Conservation (phyloP, 2,888 invertebrate species). For the Eurois occulta region DNA sequence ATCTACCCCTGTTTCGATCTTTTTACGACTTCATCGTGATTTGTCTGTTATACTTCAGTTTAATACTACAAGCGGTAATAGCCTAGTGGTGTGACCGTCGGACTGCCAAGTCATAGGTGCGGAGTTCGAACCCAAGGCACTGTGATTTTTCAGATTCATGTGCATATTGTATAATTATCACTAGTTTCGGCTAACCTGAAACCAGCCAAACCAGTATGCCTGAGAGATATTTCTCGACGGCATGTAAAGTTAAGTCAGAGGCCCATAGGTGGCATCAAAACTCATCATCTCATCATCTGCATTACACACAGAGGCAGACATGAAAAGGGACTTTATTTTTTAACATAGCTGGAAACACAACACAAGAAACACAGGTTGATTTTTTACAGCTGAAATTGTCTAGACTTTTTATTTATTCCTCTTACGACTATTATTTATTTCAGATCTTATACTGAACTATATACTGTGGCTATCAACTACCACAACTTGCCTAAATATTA, state of each 20-base stretch:
- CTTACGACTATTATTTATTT: not conserved
- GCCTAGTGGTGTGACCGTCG: too few species aligned
- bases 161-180: too few species aligned
- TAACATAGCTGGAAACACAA: not conserved
- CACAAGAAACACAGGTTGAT: not conserved
- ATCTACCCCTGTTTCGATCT: not conserved
- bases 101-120: too few species aligned
- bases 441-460: not conserved
- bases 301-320: not conserved
- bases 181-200: too few species aligned
- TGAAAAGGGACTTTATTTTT: not conserved
- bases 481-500: not conserved
- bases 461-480: not conserved
- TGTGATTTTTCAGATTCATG: too few species aligned
- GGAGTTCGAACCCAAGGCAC: too few species aligned
- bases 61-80: not conserved
- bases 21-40: not conserved
- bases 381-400: not conserved
- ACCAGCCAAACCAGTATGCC: too few species aligned
- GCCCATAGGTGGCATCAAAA: too few species aligned
- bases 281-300: too few species aligned
- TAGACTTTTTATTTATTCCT: not conserved
- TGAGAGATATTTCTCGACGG: too few species aligned
- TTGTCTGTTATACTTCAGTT: not conserved
- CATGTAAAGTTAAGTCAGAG: too few species aligned